These are phyloP conservation scores for Parapsyche elsis DNA, from an alignment of 1,140 invertebrate genomes.

Conservation along the genomic window DNA sequence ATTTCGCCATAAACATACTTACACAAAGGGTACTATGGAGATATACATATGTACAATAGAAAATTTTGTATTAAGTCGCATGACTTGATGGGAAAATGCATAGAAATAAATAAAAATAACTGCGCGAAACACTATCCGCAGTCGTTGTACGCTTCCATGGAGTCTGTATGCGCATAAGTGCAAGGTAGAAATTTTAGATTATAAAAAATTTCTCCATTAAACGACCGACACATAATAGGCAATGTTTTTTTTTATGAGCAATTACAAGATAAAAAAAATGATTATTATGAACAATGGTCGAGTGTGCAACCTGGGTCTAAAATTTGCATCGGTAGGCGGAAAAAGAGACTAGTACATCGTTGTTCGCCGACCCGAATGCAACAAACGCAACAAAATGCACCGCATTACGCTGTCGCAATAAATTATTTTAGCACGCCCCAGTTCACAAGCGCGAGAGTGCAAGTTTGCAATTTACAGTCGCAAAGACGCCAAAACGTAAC, in stretches of 20 bases:
- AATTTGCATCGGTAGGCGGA: slow-evolving; percentile 46
- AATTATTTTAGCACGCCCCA: slow-evolving; percentile 50
- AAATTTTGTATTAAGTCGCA: too few species aligned
- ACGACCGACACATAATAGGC: too few species aligned
- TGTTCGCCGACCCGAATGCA: slow-evolving; percentile 29
- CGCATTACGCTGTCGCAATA: slow-evolving; percentile 46
- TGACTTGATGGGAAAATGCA: too few species aligned
- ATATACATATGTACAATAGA: neutral
- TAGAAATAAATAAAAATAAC: too few species aligned
- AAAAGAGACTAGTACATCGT: slow-evolving; percentile 23
- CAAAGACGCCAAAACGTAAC: neutral
- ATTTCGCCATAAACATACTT: neutral
- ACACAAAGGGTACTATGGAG: neutral
- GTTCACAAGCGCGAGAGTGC: neutral
- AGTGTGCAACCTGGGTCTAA: neutral
- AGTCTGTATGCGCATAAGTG: too few species aligned
- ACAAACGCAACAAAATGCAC: slow-evolving; percentile 52
- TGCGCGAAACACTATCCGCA: too few species aligned
- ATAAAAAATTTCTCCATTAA: too few species aligned
- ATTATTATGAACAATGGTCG: too few species aligned
- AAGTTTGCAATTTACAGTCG: slow-evolving; percentile 28
- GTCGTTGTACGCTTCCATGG: too few species aligned
- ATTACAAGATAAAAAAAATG: too few species aligned
- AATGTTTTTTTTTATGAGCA: too few species aligned
- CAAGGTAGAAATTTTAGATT: too few species aligned